phyloP scores from a whole-genome alignment of 2,888 invertebrate species.

The Drosophila affinis region DNA sequence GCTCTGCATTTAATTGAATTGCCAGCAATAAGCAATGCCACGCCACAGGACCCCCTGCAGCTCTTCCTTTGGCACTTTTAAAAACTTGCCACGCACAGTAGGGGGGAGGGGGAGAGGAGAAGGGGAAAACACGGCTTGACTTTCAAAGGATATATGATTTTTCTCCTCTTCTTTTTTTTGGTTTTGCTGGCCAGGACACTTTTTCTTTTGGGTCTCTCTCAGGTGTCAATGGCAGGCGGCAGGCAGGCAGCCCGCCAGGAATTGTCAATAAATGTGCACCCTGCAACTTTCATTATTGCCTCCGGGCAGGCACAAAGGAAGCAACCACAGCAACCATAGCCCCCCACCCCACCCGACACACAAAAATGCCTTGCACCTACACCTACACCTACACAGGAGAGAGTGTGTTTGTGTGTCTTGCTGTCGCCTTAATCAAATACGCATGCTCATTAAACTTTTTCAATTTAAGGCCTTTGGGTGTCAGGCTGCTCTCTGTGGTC shows the following conservation, averaged over 20 bases:
- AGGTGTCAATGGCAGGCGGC: constrained; percentile 43
- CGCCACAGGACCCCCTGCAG: constrained; percentile 21
- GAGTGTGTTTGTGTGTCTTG: background rate
- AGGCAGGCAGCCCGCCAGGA: constrained; percentile 1
- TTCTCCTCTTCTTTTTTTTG: background rate
- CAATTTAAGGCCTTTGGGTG: constrained; percentile 72
- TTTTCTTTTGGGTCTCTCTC: background rate
- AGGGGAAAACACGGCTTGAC: constrained; percentile 2
- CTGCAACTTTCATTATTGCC: constrained; percentile 48
- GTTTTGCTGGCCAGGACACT: background rate
- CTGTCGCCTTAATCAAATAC: constrained; percentile 63
- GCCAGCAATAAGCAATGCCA: constrained; percentile 52
- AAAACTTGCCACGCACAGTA: constrained; percentile 28
- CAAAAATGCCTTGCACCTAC: background rate
- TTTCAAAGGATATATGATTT: constrained; percentile 28
- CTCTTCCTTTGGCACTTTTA: constrained; percentile 20
- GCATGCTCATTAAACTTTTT: constrained; percentile 73
- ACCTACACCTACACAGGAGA: background rate
- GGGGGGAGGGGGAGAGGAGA: constrained; percentile 15
- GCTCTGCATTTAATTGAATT: constrained; percentile 76
- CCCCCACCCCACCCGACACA: background rate
- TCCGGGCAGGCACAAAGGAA: constrained; percentile 26
- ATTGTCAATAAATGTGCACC: constrained; percentile 43
- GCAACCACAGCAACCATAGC: constrained; percentile 3
- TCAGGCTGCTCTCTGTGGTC: constrained; percentile 63